Base-by-base conservation (phyloP, 2,888 invertebrate genomes). In the Campoplex capitator region DNA sequence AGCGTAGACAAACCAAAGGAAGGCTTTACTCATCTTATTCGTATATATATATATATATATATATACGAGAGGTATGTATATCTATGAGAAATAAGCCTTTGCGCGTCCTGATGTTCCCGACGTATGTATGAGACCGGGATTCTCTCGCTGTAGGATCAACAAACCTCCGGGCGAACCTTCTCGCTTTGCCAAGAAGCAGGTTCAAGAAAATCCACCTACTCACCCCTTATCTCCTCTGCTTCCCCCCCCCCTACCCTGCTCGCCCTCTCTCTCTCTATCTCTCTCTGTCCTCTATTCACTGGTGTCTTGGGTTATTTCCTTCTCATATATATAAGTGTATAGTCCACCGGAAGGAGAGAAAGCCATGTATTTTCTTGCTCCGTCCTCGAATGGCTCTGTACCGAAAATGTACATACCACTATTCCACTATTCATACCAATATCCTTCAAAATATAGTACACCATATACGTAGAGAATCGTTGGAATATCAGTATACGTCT, bases 81-180 rank as follows among this genome's bases (percentile, higher is more conserved):
- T 51, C 9, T 74, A 35, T 38, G 16, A 42, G 38, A 32, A 71
- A 71, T 71, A 71, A 58, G 58, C 58, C 42, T 75, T 51, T 75
- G 58, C 45, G 56, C 45, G 23, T 16, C 58, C n/a, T 28, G 56
- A 74, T 73, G 42, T 74, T 74, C 23, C 32, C 58, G 42, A 23
- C 75, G 48, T 67, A 51, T 16, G 67, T 48, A 81, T 62, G 38
- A 74, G 28, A 67, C 74, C 67, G 42, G 74, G 67, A 81, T 81
- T 74, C 74, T 81, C 67, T 54, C 81, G 38, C 54, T 67, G 67
- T 42, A 67, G 81, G 74, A 81, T 80, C 74, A 81, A 81, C 74
- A 81, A 74, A 74, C 54, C 74, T 67, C 54, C 74, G 67, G 81
- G 54, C 74, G 74, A 81, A 65, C 48, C 56, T 80, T 62, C 42